Evolutionary conservation across 2,888 invertebrate genomes (phyloP).

Genomic region (Lingula anatina): DNA sequence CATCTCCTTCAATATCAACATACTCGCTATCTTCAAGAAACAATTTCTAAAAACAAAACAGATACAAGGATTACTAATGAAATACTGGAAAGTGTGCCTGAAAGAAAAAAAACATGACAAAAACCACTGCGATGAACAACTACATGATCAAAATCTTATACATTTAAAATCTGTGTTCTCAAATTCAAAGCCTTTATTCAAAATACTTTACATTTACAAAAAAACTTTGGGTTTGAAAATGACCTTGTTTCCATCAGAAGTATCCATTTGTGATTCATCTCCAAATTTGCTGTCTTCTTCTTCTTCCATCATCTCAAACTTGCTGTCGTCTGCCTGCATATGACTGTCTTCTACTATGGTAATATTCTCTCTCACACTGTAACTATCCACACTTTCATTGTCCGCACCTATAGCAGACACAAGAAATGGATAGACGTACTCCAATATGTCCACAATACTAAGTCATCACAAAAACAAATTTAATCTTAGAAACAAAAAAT

Average conservation of each 20-base stretch:
- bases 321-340: too few relatives aligned
- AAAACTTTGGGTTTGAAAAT: too few relatives aligned
- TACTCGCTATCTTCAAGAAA: conserved; percentile 49
- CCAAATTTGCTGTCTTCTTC: too few relatives aligned
- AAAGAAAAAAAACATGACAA: background rate
- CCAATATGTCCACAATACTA: background rate
- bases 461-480: background rate
- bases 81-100: background rate
- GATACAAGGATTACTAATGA: background rate
- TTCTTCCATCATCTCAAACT: too few relatives aligned
- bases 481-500: background rate
- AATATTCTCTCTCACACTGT: conserved; percentile 24
- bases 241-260: too few relatives aligned
- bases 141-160: background rate
- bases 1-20: conserved; percentile 51
- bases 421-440: background rate
- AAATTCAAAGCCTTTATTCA: too few relatives aligned
- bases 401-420: conserved; percentile 17
- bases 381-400: conserved; percentile 28
- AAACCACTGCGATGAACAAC: background rate
- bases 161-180: background rate
- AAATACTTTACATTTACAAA: too few relatives aligned
- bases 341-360: conserved; percentile 25
- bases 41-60: conserved; percentile 12
- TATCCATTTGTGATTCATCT: too few relatives aligned